Percentiles rank a stretch among this genome's conserved stretches.
Evolutionary conservation across 2,888 invertebrate genomes (phyloP).

Genomic region (Catocala fraxini): DNA sequence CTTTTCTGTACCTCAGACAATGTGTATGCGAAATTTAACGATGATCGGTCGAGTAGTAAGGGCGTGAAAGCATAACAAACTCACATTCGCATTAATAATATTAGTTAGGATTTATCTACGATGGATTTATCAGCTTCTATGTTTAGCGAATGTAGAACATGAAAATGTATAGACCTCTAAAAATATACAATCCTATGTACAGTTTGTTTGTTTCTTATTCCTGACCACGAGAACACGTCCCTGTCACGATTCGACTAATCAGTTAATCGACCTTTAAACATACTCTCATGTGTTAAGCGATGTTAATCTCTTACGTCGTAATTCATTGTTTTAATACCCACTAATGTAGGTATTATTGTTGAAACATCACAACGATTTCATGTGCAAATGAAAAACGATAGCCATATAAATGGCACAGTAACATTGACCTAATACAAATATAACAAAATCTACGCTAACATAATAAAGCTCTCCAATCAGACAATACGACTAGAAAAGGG

Average conservation of each 20-base stretch:
- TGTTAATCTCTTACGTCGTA: conserved; percentile 32
- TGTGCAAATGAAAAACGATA: too few relatives aligned
- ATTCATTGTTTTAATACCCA: conserved; percentile 26
- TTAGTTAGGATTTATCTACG: too few relatives aligned
- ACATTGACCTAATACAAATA: too few relatives aligned
- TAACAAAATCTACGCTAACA: conserved; percentile 22
- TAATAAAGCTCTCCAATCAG: conserved; percentile 22
- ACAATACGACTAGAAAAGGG: conserved; percentile 8
- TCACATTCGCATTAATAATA: too few relatives aligned
- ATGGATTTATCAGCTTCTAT: too few relatives aligned
- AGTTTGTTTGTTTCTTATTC: conserved; percentile 32
- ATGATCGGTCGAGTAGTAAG: too few relatives aligned
- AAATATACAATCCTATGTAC: conserved; percentile 29
- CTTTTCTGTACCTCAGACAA: too few relatives aligned
- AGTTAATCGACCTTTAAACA: conserved; percentile 47
- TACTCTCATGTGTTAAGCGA: conserved; percentile 40
- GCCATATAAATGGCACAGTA: too few relatives aligned
- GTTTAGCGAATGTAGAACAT: conserved; percentile 17
- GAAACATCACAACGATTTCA: neutral
- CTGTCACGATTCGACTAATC: conserved; percentile 45
- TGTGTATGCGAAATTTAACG: too few relatives aligned
- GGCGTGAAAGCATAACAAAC: too few relatives aligned
- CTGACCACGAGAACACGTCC: conserved; percentile 34
- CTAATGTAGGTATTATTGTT: neutral
- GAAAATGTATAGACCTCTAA: conserved; percentile 34